phyloP scores from a whole-genome alignment of 2,797 vertebrate genomes.

The Enteromius argenteus region DNA sequence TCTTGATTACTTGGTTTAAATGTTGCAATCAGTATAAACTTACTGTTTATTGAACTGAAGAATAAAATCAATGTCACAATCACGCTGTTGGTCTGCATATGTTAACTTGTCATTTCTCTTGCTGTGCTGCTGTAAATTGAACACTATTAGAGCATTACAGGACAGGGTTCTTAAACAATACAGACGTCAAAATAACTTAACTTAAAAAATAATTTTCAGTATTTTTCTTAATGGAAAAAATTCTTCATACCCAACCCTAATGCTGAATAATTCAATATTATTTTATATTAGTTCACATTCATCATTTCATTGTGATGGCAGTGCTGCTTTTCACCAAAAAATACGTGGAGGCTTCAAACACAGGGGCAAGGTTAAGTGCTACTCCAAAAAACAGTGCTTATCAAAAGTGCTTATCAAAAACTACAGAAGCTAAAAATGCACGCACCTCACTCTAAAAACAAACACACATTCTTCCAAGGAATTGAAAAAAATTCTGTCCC shows the following conservation, averaged over 20 bases:
- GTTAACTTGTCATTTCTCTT: background rate
- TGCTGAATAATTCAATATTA: background rate
- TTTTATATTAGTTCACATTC: background rate
- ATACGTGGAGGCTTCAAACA: constrained; percentile 2
- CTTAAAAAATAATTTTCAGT: background rate
- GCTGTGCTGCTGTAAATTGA: background rate
- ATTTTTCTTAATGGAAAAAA: background rate
- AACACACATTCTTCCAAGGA: constrained; percentile 17
- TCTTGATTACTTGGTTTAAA: background rate
- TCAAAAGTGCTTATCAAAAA: constrained; percentile 3
- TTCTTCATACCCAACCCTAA: background rate
- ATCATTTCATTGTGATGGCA: background rate
- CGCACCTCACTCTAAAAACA: background rate
- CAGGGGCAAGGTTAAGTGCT: constrained; percentile 18
- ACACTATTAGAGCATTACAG: background rate
- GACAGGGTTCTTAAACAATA: background rate
- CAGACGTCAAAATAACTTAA: background rate
- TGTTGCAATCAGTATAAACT: background rate
- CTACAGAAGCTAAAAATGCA: constrained; percentile 5
- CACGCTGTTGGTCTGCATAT: background rate
- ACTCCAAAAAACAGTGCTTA: background rate
- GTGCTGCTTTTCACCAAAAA: background rate
- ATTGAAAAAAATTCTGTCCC: constrained; percentile 13
- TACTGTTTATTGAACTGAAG: background rate
- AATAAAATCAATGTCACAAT: background rate